phyloP scores from a whole-genome alignment of 2,113 vertebrate species.

The Regulus satrapa region DNA sequence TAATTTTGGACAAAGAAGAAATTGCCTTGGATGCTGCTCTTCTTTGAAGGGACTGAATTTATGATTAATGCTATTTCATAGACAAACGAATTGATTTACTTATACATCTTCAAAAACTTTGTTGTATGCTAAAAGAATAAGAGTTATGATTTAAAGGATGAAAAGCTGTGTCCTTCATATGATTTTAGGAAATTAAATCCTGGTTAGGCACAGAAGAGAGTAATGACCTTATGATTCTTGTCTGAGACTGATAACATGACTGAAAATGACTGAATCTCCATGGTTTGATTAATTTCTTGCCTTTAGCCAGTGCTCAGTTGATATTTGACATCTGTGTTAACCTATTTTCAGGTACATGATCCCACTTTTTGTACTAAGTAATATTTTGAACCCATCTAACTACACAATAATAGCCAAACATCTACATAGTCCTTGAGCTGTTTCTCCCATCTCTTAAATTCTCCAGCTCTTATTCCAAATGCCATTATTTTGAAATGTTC shows the following conservation, averaged over 20 bases:
- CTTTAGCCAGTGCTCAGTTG: neutral
- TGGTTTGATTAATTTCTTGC: neutral
- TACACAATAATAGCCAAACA: neutral
- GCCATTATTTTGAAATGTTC: neutral
- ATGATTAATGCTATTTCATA: conserved; percentile 12
- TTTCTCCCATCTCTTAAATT: neutral
- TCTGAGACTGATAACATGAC: neutral
- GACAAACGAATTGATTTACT: conserved; percentile 35
- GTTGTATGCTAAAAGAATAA: neutral
- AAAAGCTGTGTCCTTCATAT: neutral
- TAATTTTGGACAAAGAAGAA: neutral
- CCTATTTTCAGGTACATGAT: neutral
- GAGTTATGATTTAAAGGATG: neutral
- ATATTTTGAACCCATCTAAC: neutral
- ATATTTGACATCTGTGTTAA: neutral
- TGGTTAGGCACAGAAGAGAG: neutral
- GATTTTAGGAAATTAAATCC: neutral
- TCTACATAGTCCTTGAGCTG: neutral
- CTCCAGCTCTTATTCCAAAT: neutral
- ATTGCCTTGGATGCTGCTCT: conserved; percentile 9
- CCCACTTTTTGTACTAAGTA: neutral
- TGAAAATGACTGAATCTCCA: neutral
- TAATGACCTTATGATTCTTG: neutral
- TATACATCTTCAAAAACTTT: neutral
- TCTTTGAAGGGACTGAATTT: conserved; percentile 30